Conservation (phyloP, 2,888 invertebrate species). For the Scaptomyza cyrtandrae region DNA sequence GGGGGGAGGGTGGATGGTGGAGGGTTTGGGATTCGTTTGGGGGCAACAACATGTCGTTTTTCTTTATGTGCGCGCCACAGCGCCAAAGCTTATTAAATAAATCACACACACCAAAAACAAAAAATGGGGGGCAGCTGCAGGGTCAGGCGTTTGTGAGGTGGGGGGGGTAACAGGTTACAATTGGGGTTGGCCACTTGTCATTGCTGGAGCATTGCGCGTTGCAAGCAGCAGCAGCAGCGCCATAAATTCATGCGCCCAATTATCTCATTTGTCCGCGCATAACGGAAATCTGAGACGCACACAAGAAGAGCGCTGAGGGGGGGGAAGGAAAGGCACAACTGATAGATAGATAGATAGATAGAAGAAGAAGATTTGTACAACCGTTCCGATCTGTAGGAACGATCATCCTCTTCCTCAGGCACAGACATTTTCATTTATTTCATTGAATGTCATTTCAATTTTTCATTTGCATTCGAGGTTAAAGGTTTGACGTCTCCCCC, state of each 20-base stretch:
- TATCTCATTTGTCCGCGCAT: slow-evolving; percentile 81
- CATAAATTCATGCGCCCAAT: slow-evolving; percentile 80
- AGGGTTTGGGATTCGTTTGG: neutral
- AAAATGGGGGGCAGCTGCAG: slow-evolving; percentile 1
- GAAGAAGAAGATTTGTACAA: neutral
- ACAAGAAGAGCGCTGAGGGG: neutral
- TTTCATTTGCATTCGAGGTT: slow-evolving; percentile 43
- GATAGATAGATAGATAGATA: slow-evolving; percentile 30
- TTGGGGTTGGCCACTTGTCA: slow-evolving; percentile 57
- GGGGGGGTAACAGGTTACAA: slow-evolving; percentile 20
- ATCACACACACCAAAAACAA: slow-evolving; percentile 52
- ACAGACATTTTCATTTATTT: slow-evolving; percentile 69
- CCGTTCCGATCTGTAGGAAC: neutral
- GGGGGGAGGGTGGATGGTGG: neutral
- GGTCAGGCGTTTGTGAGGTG: neutral
- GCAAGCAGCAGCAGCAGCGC: slow-evolving; percentile 14
- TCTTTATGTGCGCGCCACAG: slow-evolving; percentile 54
- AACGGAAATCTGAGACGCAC: slow-evolving; percentile 64
- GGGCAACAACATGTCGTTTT: slow-evolving; percentile 45
- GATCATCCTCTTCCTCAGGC: slow-evolving; percentile 29
- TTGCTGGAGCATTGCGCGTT: slow-evolving; percentile 41
- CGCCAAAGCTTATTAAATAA: slow-evolving; percentile 68
- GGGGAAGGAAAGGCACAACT: slow-evolving; percentile 1
- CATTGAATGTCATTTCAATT: slow-evolving; percentile 64
- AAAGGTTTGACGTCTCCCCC: slow-evolving; percentile 26